Evolutionary conservation across 1,140 invertebrate genomes (phyloP), one percentile per base, ranked within the genome.

Genomic region (Dendrolimus kikuchii): DNA sequence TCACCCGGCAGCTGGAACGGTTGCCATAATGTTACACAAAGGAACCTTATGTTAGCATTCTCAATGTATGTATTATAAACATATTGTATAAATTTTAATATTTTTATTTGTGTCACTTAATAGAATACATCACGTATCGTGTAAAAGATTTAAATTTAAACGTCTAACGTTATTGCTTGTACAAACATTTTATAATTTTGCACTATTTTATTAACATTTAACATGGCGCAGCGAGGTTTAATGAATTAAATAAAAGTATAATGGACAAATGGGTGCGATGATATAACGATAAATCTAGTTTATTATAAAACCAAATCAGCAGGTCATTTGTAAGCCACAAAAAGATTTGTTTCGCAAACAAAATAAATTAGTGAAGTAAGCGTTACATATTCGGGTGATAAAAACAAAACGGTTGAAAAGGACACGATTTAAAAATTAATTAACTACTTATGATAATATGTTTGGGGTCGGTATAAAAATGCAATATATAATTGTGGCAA

Each of bases 391-490:
- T 60, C 61, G 53, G 49, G 48, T 7, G 53, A 61, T 60, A 71
- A 63, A 57, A 74, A 71, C 57, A 71, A 68, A 74, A 74, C 66
- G 63, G 43, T 58, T 55, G 66, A 71, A 64, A 74, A 69, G 63
- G 59, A 68, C 66, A 60, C 61, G 59, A 71, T 81, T 78, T 70
- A 57, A 61, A 75, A 76, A 79, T 76, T 79, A 79, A 84, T 84
- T 74, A 73, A 66, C 68, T 71, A 62, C 68, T 75, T 75, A 84
- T 74, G 68, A 68, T 77, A 81, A 81, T 72, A 77, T 66, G 62
- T 73, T 66, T 64, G 64, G 66, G 67, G 68, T 55, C 61, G 57
- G 55, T 54, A 53, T 68, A 59, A 51, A 74, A 68, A 69, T 78
- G 76, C 65, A 60, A 57, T 56, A 73, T 76, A 77, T 78, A 69